Conservation (phyloP, 2,113 vertebrate genomes). For the Brienomyrus longianalis region DNA sequence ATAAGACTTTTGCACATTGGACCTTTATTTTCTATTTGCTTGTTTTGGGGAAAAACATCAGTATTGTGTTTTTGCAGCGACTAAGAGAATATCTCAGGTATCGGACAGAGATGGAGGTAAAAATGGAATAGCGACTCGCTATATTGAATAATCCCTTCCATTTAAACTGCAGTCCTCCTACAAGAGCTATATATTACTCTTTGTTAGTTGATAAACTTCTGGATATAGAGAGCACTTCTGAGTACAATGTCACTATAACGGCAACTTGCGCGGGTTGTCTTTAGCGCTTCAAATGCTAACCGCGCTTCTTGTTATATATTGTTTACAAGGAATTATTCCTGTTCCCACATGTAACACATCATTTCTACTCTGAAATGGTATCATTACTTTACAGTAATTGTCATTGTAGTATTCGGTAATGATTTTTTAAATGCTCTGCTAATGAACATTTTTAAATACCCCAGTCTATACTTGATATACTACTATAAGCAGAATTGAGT, state of each 20-base stretch:
- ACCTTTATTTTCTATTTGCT: neutral
- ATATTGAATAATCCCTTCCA: conserved; percentile 32
- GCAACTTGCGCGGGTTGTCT: conserved; percentile 23
- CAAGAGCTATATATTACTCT: conserved; percentile 54
- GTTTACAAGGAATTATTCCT: neutral
- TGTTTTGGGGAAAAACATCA: neutral
- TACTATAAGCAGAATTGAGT: neutral
- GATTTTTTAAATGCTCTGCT: neutral
- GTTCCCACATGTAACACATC: neutral
- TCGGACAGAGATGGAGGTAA: conserved; percentile 62
- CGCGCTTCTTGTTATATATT: neutral
- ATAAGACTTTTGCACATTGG: neutral
- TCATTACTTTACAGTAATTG: neutral
- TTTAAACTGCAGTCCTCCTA: conserved; percentile 52
- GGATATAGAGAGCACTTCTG: conserved; percentile 49
- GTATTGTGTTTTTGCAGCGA: neutral
- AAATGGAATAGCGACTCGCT: conserved; percentile 53
- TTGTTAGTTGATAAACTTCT: conserved; percentile 49
- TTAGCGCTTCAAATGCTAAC: neutral
- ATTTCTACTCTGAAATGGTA: neutral
- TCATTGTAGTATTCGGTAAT: neutral
- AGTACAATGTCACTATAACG: conserved; percentile 46
- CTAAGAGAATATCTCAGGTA: conserved; percentile 28
- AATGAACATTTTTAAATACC: neutral
- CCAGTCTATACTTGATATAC: neutral